phyloP scores from a whole-genome alignment of 2,888 invertebrate species.

The Drosophila hamatofila region DNA sequence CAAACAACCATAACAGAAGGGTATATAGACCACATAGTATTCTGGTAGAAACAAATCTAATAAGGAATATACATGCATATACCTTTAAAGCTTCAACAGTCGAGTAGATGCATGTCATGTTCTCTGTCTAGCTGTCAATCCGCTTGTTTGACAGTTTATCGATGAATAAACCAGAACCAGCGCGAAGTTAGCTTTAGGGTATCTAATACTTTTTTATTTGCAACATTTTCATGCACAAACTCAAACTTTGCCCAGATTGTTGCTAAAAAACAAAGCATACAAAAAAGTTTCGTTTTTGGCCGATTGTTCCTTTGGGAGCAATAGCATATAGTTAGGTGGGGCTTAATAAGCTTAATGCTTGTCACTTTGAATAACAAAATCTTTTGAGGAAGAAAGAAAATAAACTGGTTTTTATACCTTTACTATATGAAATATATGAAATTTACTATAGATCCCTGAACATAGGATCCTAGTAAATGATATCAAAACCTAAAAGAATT shows the following conservation, averaged over 20 bases:
- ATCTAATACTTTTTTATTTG: slow-evolving; percentile 4
- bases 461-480: too few species aligned
- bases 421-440: too few species aligned
- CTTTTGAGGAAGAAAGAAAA: not conserved
- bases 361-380: not conserved
- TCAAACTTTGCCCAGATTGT: slow-evolving; percentile 2
- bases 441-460: too few species aligned
- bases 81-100: not conserved
- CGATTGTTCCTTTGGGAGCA: slow-evolving; percentile 3
- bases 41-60: not conserved
- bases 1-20: not conserved
- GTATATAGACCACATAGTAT: not conserved
- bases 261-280: not conserved
- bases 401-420: too few species aligned
- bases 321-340: not conserved
- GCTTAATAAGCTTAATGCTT: slow-evolving; percentile 4
- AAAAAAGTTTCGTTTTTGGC: not conserved
- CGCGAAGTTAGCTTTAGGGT: not conserved
- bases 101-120: not conserved
- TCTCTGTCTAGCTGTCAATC: slow-evolving; percentile 5
- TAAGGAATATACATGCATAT: not conserved
- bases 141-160: not conserved
- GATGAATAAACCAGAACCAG: slow-evolving; percentile 1
- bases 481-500: too few species aligned
- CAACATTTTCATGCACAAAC: slow-evolving; percentile 1